These are phyloP conservation scores for Sorex maritimensis DNA, from an alignment of 2,797 vertebrate genomes.

Conservation along the genomic window DNA sequence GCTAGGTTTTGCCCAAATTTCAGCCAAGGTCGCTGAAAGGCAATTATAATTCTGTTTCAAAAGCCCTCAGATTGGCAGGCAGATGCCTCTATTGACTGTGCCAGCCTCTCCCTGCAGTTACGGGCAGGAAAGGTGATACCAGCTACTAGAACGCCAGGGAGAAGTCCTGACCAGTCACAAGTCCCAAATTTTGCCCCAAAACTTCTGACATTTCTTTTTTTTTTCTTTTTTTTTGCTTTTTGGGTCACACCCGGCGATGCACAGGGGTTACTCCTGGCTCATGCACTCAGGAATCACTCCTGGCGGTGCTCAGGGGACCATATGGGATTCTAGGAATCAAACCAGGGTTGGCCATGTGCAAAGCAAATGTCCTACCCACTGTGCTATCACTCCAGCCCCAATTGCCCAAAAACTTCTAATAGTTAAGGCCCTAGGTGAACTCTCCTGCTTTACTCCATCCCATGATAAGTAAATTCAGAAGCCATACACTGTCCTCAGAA, in stretches of 20 bases:
- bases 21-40: slow-evolving; percentile 44
- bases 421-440: slow-evolving; percentile 65
- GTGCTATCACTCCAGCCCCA: not conserved
- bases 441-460: slow-evolving; percentile 28
- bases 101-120: slow-evolving; percentile 54
- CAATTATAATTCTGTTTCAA: slow-evolving; percentile 41
- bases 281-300: too few species aligned
- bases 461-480: slow-evolving; percentile 76
- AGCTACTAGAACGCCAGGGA: not conserved
- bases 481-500: slow-evolving; percentile 22
- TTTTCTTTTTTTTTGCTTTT: too few species aligned
- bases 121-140: slow-evolving; percentile 46
- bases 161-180: not conserved
- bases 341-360: too few species aligned
- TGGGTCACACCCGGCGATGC: too few species aligned
- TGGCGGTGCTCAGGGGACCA: too few species aligned
- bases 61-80: not conserved
- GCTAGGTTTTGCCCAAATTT: slow-evolving; percentile 55
- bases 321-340: too few species aligned
- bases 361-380: too few species aligned
- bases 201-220: not conserved
- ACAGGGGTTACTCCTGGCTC: too few species aligned
- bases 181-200: slow-evolving; percentile 37
- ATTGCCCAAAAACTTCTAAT: slow-evolving; percentile 60
- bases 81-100: not conserved